Conservation (phyloP, 2,113 vertebrate genomes). For the Ancistrus triradiatus region DNA sequence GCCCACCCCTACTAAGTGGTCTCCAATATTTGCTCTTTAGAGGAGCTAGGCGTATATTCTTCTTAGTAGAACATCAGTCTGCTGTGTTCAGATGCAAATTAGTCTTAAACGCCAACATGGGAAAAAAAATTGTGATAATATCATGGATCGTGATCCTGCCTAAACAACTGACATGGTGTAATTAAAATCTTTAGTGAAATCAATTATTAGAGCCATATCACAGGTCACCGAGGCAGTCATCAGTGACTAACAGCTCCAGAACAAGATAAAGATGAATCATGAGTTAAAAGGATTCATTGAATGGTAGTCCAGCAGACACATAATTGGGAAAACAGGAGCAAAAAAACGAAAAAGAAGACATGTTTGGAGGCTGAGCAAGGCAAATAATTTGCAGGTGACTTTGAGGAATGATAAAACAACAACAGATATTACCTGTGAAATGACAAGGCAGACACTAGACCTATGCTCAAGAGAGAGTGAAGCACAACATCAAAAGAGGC, state of each 20-base stretch:
- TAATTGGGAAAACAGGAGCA: conserved; percentile 1
- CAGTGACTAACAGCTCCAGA: conserved; percentile 10
- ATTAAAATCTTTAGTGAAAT: conserved; percentile 16
- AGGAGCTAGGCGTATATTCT: too few species aligned
- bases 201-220: conserved; percentile 5
- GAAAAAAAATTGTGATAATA: too few species aligned
- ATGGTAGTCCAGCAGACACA: not conserved
- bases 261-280: conserved; percentile 14
- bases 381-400: conserved; percentile 47
- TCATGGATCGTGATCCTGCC: too few species aligned
- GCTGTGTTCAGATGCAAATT: too few species aligned
- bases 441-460: conserved; percentile 19
- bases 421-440: conserved; percentile 6
- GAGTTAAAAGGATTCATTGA: conserved; percentile 3
- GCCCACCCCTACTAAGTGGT: too few species aligned
- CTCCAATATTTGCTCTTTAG: too few species aligned
- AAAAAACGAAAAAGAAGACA: conserved; percentile 23
- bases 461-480: not conserved
- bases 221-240: conserved; percentile 7
- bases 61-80: too few species aligned
- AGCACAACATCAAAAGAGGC: not conserved
- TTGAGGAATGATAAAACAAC: conserved; percentile 3
- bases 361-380: conserved; percentile 46
- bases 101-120: too few species aligned
- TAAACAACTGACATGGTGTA: conserved; percentile 7